Evolutionary conservation across 1,140 invertebrate genomes (phyloP), one percentile per base, ranked within the genome.

Genomic region (Aplysia californica): DNA sequence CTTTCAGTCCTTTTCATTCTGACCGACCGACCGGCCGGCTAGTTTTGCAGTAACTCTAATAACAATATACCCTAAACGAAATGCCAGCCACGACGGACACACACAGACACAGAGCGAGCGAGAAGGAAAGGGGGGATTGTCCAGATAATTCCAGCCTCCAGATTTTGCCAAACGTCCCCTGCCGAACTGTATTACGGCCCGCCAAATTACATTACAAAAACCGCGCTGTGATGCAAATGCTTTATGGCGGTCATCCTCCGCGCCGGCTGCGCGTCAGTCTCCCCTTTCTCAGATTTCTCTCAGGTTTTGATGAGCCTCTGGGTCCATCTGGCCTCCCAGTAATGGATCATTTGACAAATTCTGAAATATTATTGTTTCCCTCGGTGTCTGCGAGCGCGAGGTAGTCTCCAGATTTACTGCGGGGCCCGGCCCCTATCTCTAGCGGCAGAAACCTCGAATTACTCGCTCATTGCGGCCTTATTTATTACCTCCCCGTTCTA

Each of bases 321-420:
- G 66, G 38, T 26, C 68, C 26, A 50, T 70, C 68, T 56, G 41
- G 26, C 68, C 58, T 29, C 26, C 31, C 68, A 35, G 68, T 70
- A 70, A 70, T 70, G 68, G 50, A 70, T 50, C 50, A 70, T 70
- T 70, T 70, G 68, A 70, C 68, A 70, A 70, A 70, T 33, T 56
- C 68, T 70, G 50, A 70, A 70, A 70, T 70, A 70, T 70, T 70
- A 70, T 70, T 70, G 68, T 70, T 70, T 50, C 50, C 68, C 50
- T 56, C 41, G 3, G 44, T 50, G 68, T 70, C 68, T 56, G 50
- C 33, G 26, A 41, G 50, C 4, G 39, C 33, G 10, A 4, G 50
- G 29, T 35, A 70, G 68, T 41, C 68, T 31, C 50, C 29, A 41
- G 68, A 70, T 70, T 70, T 70, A 70, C 44, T 41, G 31, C 66